Evolutionary conservation across 2,113 vertebrate genomes (phyloP), one percentile per base, ranked within the genome.

Genomic region (Coregonus clupeaformis): DNA sequence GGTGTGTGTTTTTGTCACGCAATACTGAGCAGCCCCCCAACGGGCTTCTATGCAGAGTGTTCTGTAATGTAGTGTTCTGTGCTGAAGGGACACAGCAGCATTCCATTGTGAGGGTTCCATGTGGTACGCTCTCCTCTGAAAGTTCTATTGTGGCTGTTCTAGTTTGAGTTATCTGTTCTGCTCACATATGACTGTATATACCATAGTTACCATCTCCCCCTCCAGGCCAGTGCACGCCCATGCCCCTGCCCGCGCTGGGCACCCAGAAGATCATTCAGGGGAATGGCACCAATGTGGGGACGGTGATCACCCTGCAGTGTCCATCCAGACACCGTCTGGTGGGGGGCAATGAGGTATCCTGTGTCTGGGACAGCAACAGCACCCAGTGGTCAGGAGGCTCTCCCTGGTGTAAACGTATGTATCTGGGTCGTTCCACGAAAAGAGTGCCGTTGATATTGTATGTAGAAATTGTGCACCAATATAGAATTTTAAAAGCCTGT

Each of bases 401-500:
- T 5, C 94, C 95, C 5, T 82, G 87, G 75, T 98, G 97, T 86
- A 94, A 92, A 84, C 76, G 97, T 99, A 93, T 94, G 95, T 68
- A 72, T 68, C 65, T 42, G 36, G 9, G 9, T 42, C 36, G 36
- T 42, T 42, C 36, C 9, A 42, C 9, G 36, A 9, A 36, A 36
- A 9, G 1, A 9, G 36, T 36, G 7, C 36, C 36, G 7, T 42
- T 42, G 36, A 42, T 42, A 42, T 11, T 42, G 11, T 42, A 42
- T 42, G 36, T 42, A 11, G 36, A 42, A 11, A 42, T 42, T 42
- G 36, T 42, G 36, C 2, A 3, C 36, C 9, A 42, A 42, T 42
- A 42, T 42, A 42, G 7, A 0, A 42, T 42, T 42, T 42, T 9
- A 11, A 42, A 42, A 42, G 36, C 36, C 2, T 42, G 36, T 42